Conservation (phyloP, 1,140 invertebrate species). For the Drosophila pachea region DNA sequence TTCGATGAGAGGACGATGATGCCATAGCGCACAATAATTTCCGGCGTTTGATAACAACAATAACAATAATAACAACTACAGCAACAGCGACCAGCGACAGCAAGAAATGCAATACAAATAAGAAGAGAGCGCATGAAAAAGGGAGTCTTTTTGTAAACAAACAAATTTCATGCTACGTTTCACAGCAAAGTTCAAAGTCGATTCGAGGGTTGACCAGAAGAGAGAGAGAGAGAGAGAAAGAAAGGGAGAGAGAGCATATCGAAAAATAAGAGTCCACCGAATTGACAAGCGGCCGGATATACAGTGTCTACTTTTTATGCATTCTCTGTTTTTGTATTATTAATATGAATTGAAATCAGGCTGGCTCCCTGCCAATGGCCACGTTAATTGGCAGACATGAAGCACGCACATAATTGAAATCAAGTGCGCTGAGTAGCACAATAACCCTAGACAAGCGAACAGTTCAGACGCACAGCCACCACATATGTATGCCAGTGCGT, state of each 20-base stretch:
- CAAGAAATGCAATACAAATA: constrained; percentile 9
- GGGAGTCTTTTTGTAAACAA: constrained; percentile 53
- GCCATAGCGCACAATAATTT: constrained; percentile 68
- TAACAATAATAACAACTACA: constrained; percentile 15
- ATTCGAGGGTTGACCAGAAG: constrained; percentile 14
- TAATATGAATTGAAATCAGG: constrained; percentile 53
- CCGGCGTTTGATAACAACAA: constrained; percentile 69
- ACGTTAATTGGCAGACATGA: constrained; percentile 58
- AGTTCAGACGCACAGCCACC: background rate
- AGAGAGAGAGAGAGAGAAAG: constrained; percentile 15
- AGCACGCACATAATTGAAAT: constrained; percentile 57
- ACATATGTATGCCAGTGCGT: background rate
- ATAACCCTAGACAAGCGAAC: constrained; percentile 22
- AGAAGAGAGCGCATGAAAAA: background rate
- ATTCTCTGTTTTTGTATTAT: constrained; percentile 24
- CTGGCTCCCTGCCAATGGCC: constrained; percentile 27
- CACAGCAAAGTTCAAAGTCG: constrained; percentile 55
- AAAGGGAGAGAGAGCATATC: background rate
- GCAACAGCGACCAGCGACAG: constrained; percentile 17
- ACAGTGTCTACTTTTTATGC: constrained; percentile 20
- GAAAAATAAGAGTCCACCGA: constrained; percentile 37
- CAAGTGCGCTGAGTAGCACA: constrained; percentile 47
- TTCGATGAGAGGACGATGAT: constrained; percentile 41
- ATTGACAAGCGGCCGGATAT: constrained; percentile 68
- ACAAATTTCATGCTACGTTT: constrained; percentile 72